Conservation (phyloP, 1,140 invertebrate genomes). For the Anoplophora glabripennis region DNA sequence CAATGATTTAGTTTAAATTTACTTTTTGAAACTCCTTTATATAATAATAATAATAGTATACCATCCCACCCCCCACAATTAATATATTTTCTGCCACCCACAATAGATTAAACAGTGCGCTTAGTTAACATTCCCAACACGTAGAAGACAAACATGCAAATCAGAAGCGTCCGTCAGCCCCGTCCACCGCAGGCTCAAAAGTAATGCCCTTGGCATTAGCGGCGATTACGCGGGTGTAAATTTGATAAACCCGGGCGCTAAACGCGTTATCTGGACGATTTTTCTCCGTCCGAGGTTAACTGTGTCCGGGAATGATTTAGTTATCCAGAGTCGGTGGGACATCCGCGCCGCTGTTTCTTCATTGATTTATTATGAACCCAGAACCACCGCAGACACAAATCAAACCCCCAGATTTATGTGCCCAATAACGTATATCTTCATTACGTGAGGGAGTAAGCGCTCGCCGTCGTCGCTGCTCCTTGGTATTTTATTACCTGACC, state of each 20-base stretch:
- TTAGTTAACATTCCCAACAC: too few species aligned
- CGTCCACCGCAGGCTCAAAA: too few species aligned
- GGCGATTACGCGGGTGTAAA: slow-evolving; percentile 17
- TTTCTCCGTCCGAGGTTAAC: slow-evolving; percentile 32
- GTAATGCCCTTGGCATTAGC: not conserved
- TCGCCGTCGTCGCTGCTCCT: too few species aligned
- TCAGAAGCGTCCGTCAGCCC: too few species aligned
- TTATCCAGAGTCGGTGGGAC: slow-evolving; percentile 16
- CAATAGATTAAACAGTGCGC: too few species aligned
- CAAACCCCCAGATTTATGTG: slow-evolving; percentile 37
- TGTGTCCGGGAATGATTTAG: slow-evolving; percentile 38
- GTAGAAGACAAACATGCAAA: too few species aligned
- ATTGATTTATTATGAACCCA: slow-evolving; percentile 39
- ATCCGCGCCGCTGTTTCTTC: not conserved
- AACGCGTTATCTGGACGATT: slow-evolving; percentile 25
- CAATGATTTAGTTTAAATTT: too few species aligned
- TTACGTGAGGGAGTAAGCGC: slow-evolving; percentile 21
- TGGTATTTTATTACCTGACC: too few species aligned
- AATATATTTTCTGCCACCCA: too few species aligned
- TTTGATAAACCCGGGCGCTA: slow-evolving; percentile 17
- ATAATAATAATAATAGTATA: too few species aligned
- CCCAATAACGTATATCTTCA: slow-evolving; percentile 41
- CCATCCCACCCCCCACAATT: too few species aligned
- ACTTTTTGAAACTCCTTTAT: too few species aligned
- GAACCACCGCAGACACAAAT: slow-evolving; percentile 40